Conservation (phyloP, 2,888 invertebrate species). For the Emesis castigata region DNA sequence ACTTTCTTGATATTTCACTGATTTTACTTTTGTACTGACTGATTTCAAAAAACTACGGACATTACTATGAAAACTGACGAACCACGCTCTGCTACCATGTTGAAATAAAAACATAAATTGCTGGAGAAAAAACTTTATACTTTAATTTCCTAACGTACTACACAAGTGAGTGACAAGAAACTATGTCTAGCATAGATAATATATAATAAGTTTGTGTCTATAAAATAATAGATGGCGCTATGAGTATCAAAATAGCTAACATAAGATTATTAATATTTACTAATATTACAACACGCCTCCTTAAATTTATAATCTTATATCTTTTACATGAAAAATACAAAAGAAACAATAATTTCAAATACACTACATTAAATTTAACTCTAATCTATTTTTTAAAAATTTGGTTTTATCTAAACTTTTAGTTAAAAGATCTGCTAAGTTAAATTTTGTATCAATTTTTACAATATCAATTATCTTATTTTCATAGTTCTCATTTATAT, state of each 20-base stretch:
- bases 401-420: conserved; percentile 44
- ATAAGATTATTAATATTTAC: conserved; percentile 1
- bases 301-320: conserved; percentile 16
- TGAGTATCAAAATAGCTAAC: background rate
- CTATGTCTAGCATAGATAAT: background rate
- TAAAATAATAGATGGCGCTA: background rate
- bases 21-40: background rate
- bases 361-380: background rate
- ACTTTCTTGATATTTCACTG: conserved; percentile 3
- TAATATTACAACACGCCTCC: background rate
- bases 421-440: conserved; percentile 62
- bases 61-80: conserved; percentile 1
- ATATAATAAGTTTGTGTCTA: background rate
- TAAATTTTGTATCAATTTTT: conserved; percentile 62
- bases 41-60: background rate
- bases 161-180: no score
- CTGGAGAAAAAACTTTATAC: no score
- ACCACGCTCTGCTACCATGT: no score
- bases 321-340: conserved; percentile 2
- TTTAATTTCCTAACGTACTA: no score
- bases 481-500: no score
- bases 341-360: background rate
- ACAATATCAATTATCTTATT: conserved; percentile 56
- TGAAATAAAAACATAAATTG: no score
- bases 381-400: background rate